Evolutionary conservation across 1,140 invertebrate genomes (phyloP), one percentile per base, ranked within the genome.

Genomic region (Argopecten irradians): DNA sequence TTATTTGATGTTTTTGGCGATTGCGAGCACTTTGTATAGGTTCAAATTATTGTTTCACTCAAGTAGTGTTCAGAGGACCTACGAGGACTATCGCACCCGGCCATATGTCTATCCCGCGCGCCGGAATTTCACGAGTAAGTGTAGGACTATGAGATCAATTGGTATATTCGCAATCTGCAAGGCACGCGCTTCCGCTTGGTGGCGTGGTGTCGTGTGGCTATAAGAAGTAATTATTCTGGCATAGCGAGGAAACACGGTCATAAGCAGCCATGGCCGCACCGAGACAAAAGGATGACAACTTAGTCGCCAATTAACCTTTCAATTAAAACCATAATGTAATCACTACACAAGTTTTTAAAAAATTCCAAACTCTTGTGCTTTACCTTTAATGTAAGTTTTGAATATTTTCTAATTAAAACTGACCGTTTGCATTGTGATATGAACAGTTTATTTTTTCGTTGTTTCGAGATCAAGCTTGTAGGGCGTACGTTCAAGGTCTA

Each of bases 161-260:
- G 55, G 55, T 71, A 71, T 85, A 89, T 86, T 84, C 34, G 82
- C 86, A 90, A 90, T 90, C 89, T 87, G 43, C 55, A 34, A 84
- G 89, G 88, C 89, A 90, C 89, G 89, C 87, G 89, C 86, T 90
- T 90, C 89, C 89, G 84, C 83, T 16, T 85, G 19, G 82, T 88
- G 71, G 85, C 83, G 71, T 82, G 89, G 89, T 89, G 87, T 90
- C 89, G 89, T 88, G 89, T 90, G 89, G 86, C 89, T 32, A 71
- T 36, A 46, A 84, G 84, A 14, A 82, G 83, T 46, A 85, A 90
- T 88, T 88, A 88, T 86, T 83, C 71, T 86, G 84, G 36, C 84
- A 86, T 71, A 90, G 87, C 86, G 82, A 35, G 34, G 33, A 84
- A n/a, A 87, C 86, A 71, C 43, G 34, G 84, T 34, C 39, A 90